Evolutionary conservation across 2,888 invertebrate species (phyloP).

Genomic region (Drosophila mayaguana): DNA sequence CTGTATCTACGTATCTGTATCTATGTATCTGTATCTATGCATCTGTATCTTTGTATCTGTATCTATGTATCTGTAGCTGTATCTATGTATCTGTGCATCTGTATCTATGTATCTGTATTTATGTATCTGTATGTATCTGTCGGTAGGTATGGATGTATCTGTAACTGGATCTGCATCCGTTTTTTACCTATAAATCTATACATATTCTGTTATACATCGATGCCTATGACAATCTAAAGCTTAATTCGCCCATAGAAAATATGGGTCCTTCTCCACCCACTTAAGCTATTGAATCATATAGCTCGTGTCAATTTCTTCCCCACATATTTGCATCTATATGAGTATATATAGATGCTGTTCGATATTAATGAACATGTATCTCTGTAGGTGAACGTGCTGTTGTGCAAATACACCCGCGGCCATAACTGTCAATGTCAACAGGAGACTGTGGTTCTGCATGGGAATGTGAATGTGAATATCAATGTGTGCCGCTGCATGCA

Average conservation of each 20-base stretch:
- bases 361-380: slow-evolving; percentile 17
- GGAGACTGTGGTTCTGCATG: slow-evolving; percentile 14
- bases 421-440: slow-evolving; percentile 79
- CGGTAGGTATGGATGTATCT: no score
- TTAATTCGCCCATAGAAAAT: no score
- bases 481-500: slow-evolving; percentile 33
- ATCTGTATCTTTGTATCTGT: no score
- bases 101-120: neutral
- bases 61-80: no score
- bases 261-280: neutral
- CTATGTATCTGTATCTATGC: no score
- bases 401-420: slow-evolving; percentile 68
- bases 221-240: neutral
- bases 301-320: slow-evolving; percentile 35
- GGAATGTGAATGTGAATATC: slow-evolving; percentile 19
- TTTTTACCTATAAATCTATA: neutral
- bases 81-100: neutral
- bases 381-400: slow-evolving; percentile 22
- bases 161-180: no score
- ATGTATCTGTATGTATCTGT: neutral
- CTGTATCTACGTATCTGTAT: no score
- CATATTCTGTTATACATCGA: neutral
- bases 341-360: slow-evolving; percentile 9
- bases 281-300: neutral
- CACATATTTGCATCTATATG: slow-evolving; percentile 10